Percentiles rank a stretch among this genome's conserved stretches.
Evolutionary conservation across 2,113 vertebrate species (phyloP).

Genomic region (Diadophis punctatus): DNA sequence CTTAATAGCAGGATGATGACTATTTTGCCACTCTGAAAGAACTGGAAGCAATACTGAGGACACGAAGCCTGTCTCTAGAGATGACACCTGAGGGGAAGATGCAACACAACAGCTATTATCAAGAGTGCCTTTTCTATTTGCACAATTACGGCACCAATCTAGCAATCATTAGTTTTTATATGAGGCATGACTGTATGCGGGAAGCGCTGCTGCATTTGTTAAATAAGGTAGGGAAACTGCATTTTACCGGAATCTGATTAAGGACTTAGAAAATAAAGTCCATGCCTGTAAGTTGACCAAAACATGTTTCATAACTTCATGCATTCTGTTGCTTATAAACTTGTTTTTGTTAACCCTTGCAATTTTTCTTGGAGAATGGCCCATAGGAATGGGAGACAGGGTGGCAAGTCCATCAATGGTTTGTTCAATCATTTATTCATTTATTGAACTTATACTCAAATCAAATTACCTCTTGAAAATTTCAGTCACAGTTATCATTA

Average conservation of each 20-base stretch:
- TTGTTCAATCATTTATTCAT: neutral
- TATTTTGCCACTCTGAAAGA: slow-evolving; percentile 86
- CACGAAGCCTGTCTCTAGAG: slow-evolving; percentile 67
- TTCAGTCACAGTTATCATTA: neutral
- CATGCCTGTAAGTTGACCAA: neutral
- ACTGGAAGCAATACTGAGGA: slow-evolving; percentile 80
- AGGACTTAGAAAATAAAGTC: neutral
- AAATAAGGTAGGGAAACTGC: slow-evolving; percentile 75
- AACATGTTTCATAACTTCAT: neutral
- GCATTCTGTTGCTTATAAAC: neutral
- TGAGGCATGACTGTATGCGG: slow-evolving; percentile 84
- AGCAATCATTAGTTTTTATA: slow-evolving; percentile 87
- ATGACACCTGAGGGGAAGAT: slow-evolving; percentile 75
- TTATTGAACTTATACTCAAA: neutral
- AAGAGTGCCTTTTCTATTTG: slow-evolving; percentile 92
- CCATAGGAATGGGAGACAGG: neutral
- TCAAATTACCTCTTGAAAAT: neutral
- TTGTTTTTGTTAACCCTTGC: neutral
- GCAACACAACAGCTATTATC: slow-evolving; percentile 75
- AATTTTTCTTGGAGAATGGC: neutral
- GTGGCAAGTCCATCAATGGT: neutral
- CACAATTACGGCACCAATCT: slow-evolving; percentile 87
- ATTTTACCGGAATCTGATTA: neutral
- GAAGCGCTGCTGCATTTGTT: slow-evolving; percentile 86
- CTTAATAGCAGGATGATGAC: slow-evolving; percentile 78